Percentiles rank a stretch among this genome's conserved stretches.
These are phyloP conservation scores for Leptothorax acervorum DNA, from an alignment of 2,888 invertebrate species.

Conservation along the genomic window DNA sequence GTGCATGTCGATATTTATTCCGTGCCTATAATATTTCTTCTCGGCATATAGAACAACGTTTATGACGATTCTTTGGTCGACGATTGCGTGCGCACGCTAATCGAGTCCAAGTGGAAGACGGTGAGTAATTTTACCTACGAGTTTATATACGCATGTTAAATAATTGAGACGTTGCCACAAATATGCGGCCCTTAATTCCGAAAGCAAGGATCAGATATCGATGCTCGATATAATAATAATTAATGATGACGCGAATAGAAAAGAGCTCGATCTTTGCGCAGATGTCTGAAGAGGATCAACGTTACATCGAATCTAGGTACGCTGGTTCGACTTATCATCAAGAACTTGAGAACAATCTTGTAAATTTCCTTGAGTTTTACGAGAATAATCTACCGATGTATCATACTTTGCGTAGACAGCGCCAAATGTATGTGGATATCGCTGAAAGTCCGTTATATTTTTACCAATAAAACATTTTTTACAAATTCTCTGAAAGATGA, in stretches of 20 bases:
- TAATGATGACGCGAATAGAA: not conserved
- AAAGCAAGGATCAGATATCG: not conserved
- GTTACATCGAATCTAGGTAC: constrained; percentile 67
- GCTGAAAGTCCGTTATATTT: constrained; percentile 65
- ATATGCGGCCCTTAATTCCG: not conserved
- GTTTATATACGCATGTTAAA: not conserved
- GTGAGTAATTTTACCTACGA: constrained; percentile 64
- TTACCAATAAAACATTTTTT: constrained; percentile 29
- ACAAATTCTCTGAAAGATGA: not conserved
- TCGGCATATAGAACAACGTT: constrained; percentile 53
- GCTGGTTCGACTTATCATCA: constrained; percentile 74
- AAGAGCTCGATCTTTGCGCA: constrained; percentile 44
- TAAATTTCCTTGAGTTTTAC: constrained; percentile 74
- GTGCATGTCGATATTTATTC: not conserved
- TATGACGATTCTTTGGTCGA: constrained; percentile 65
- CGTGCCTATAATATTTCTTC: not conserved
- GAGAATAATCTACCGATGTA: constrained; percentile 77
- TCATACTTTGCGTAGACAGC: constrained; percentile 70
- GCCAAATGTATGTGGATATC: constrained; percentile 63
- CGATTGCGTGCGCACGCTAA: constrained; percentile 66
- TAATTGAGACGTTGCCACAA: not conserved
- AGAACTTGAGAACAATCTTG: constrained; percentile 71
- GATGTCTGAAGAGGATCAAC: constrained; percentile 71
- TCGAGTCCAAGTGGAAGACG: constrained; percentile 68
- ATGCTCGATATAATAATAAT: too few relatives aligned